A percentile compares a stretch with the other conserved stretches of the same genome.
phyloP scores from a whole-genome alignment of 1,140 invertebrate species.

The Cydia strobilella region DNA sequence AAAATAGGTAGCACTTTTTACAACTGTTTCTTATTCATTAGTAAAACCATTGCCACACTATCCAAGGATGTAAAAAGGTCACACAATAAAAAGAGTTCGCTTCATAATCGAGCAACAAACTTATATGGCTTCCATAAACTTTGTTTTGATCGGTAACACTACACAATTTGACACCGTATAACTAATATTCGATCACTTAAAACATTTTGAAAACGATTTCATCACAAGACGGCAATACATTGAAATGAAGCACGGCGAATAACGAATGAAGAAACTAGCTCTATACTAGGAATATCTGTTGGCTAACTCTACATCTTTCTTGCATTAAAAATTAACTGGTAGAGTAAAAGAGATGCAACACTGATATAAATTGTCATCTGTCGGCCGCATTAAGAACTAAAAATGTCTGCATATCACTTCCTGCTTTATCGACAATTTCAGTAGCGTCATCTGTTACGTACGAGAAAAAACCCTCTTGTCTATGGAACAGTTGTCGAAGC shows the following conservation, averaged over 20 bases:
- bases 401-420: conserved; percentile 13
- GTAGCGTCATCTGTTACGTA: conserved; percentile 11
- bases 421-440: conserved; percentile 29
- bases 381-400: conserved; percentile 26
- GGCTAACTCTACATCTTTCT: conserved; percentile 31
- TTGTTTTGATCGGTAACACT: conserved; percentile 37
- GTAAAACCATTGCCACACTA: conserved; percentile 56
- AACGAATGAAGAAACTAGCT: conserved; percentile 61
- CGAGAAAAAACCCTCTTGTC: neutral
- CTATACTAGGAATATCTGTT: conserved; percentile 34
- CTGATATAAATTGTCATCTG: conserved; percentile 26
- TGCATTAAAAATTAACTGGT: conserved; percentile 34
- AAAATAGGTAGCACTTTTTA: conserved; percentile 57
- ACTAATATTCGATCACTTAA: conserved; percentile 21
- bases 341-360: conserved; percentile 34
- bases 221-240: conserved; percentile 53
- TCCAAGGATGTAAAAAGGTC: conserved; percentile 69
- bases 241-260: conserved; percentile 63
- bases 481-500: neutral
- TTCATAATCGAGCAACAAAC: conserved; percentile 48
- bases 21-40: conserved; percentile 56
- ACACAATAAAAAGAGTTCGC: conserved; percentile 58
- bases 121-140: conserved; percentile 37
- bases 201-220: conserved; percentile 42
- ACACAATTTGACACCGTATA: conserved; percentile 4